Evolutionary conservation across 1,140 invertebrate species (phyloP).

Genomic region (Drosophila nebulosa): DNA sequence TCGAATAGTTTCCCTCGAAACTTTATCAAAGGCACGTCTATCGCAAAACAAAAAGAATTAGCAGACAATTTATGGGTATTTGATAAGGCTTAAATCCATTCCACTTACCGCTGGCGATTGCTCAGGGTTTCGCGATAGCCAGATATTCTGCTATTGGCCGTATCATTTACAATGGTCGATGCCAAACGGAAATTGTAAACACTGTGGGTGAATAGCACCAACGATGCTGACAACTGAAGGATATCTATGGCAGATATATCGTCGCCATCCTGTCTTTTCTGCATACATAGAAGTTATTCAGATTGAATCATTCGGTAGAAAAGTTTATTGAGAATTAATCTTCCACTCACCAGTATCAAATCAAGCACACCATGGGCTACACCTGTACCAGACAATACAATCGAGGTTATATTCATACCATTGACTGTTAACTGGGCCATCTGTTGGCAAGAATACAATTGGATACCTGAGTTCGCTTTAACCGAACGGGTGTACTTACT

Average conservation of each 20-base stretch:
- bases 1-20: constrained; percentile 61
- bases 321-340: no score
- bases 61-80: background rate
- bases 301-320: background rate
- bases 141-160: constrained; percentile 28
- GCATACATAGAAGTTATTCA: background rate
- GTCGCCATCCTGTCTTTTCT: constrained; percentile 61
- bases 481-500: constrained; percentile 34
- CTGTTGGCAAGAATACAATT: constrained; percentile 6
- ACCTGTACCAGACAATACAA: constrained; percentile 57
- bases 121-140: constrained; percentile 50
- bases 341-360: constrained; percentile 46
- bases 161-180: constrained; percentile 60
- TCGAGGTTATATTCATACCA: constrained; percentile 61
- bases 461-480: background rate
- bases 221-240: constrained; percentile 59
- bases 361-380: constrained; percentile 51
- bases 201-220: constrained; percentile 61
- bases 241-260: constrained; percentile 55
- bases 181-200: constrained; percentile 65
- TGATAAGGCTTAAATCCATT: background rate
- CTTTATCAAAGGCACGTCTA: constrained; percentile 64
- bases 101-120: constrained; percentile 49
- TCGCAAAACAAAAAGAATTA: background rate
- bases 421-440: constrained; percentile 57